Base-by-base conservation (phyloP, 2,888 invertebrate species). In the Dascillus cervinus region DNA sequence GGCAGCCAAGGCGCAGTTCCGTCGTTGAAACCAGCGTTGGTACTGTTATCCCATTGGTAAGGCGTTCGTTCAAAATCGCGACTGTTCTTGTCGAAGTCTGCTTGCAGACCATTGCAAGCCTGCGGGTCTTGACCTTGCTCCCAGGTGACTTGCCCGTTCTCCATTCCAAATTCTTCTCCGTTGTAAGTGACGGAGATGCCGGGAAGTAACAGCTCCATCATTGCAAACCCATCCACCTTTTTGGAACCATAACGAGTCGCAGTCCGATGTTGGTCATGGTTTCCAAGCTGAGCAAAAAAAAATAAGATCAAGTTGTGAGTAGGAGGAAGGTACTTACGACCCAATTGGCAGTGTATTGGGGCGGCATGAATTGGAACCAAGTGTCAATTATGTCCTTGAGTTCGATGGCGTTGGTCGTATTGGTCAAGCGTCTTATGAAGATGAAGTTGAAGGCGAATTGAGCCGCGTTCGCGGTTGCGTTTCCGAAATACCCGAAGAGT, bases 161-260 rank as follows among this genome's bases (percentile, higher is more conserved):
- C 56, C 77, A 84, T 79, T 1, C 80, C 86, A 24, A 88, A 72
- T 65, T 88, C 86, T 50, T 88, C 86, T 3, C 86, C 88, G 68
- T 92, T 86, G 55, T 94, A 94, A 1, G 87, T 83, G 4, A 91
- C 77, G 10, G 82, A 78, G 3, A 88, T 76, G 19, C 94, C 94
- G 2, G 90, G 91, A 29, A 95, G 66, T n/a, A 90, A 70, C 56
- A 88, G 68, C 10, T 79, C 67, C 30, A 95, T 57, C 82, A 91
- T 87, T 55, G 87, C 85, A 53, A 90, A 72, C 6, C 80, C 82
- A 60, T 90, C 88, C 0, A 81, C 75, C 46, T 82, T 67, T 32
- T 75, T 70, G 9, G 39, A 64, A 1, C 82, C 83, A 39, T 75
- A 79, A 43, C 88, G 72, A 1, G 79, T 72, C 1, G 79, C 81